Base-by-base conservation (phyloP, 2,113 vertebrate genomes). In the Brachypodius melanocephalos region DNA sequence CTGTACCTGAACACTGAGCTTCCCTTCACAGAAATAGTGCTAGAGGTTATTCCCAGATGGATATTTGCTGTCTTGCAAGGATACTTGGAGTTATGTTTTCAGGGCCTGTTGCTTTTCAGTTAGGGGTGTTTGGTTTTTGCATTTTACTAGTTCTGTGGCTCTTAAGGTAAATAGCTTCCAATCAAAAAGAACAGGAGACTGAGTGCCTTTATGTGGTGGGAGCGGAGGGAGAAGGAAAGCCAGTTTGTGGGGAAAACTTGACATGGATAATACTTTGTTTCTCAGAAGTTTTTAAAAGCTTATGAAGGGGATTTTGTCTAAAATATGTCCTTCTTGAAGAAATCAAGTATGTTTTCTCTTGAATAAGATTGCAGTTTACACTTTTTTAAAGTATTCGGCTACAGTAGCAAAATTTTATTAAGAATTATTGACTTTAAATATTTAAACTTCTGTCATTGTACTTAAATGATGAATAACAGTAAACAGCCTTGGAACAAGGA, bases 121-220 rank as follows among this genome's bases (percentile, higher is more conserved):
- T 81, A 42, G 28, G 17, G 12, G 38, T 46, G 21, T 29, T 76
- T 74, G 20, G 18, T 59, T 71, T 55, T 48, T 49, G 46, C 36
- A 9, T 57, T 67, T 74, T 55, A 12, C 6, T 49, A 0, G 62
- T 76, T 80, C 20, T 51, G 19, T 90, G 21, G 2, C 32, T 86
- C 14, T 86, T 72, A 52, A 38, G 55, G 24, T 55, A 85, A 59
- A 61, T 40, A 62, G 8, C 16, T 49, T 43, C 17, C 51, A 32
- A 8, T n/a, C 8, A 40, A 55, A 74, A 65, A 42, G 31, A 76
- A 13, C 6, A 26, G 31, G 31, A 63, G 10, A 11, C 40, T n/a
- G 22, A 71, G 22, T 1, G 0, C 18, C 16, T 45, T 52, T 66
- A 1, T 73, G 36, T 29, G 17, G 17, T 4, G 8, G 29, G 14